Evolutionary conservation across 1,140 invertebrate genomes (phyloP), one percentile per base, ranked within the genome.

Genomic region (Drosophila varians): DNA sequence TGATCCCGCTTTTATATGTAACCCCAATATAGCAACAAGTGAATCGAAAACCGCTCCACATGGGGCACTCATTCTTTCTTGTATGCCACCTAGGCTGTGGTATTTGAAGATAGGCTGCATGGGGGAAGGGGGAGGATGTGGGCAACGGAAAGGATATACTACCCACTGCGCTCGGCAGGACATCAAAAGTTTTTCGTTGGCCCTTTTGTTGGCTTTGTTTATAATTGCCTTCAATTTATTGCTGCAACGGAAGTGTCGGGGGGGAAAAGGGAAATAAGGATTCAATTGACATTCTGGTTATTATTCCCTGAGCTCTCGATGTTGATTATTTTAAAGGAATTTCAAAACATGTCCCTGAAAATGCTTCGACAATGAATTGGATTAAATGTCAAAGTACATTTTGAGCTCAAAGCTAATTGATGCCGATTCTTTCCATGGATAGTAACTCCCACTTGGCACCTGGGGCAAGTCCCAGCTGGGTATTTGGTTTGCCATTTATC

Each of bases 1-100:
- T 84, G 38, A 11, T 19, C 23, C 43, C 18, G 8, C 31, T 18
- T 28, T 51, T 49, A 45, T 51, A 54, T 72, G 69, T 73, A 54
- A 73, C 64, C 57, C 56, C 54, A 73, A 73, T 64, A 64, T 28
- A 57, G 53, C 65, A 69, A 69, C 62, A 66, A 66, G 62, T 66
- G 46, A 53, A 53, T 45, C 21, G 46, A 52, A 65, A 65, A 65
- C 11, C 42, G 25, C 14, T 9, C 12, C 45, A 25, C 45, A 16
- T 25, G 25, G 21, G 60, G 28, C 26, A 51, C 60, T 14, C 36
- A 38, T 38, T 36, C 34, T 4, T 16, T 21, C 60, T 11, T 26
- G 8, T 18, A 23, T 43, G 60, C 42, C 62, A 52, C 46, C 62
- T 65, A 60, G 49, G 28, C 38, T 14, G 36, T 12, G 36, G 7